Conservation (phyloP, 2,113 vertebrate species). For the Willisornis vidua region DNA sequence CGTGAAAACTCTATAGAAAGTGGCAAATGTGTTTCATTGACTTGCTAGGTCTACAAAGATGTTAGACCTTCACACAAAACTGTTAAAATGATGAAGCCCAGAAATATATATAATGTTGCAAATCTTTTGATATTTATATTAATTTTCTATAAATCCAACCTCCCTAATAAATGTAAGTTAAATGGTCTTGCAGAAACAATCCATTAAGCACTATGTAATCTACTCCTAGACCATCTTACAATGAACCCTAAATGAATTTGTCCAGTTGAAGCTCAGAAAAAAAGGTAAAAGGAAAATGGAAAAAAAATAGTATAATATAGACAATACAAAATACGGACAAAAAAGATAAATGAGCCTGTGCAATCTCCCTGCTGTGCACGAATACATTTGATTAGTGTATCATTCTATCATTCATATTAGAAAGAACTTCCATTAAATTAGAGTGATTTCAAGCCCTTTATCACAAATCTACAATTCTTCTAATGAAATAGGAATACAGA, state of each 20-base stretch:
- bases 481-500: conserved; percentile 44
- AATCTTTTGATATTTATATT: conserved; percentile 45
- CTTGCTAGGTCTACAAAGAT: background rate
- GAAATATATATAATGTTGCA: background rate
- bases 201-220: conserved; percentile 40
- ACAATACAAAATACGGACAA: conserved; percentile 8
- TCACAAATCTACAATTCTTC: conserved; percentile 35
- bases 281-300: background rate
- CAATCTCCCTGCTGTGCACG: conserved; percentile 28
- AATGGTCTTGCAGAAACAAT: conserved; percentile 42
- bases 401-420: conserved; percentile 16
- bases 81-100: background rate
- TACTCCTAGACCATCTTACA: background rate
- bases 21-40: background rate
- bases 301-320: background rate
- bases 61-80: background rate
- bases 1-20: background rate
- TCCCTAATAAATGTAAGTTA: conserved; percentile 35
- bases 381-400: conserved; percentile 59
- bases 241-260: conserved; percentile 57
- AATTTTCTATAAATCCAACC: conserved; percentile 44
- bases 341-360: conserved; percentile 40
- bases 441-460: conserved; percentile 43
- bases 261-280: background rate
- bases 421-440: conserved; percentile 56